Base-by-base conservation (phyloP, 37 sponge, comb jelly and placozoan genomes). In the Lycopodina hypogea region DNA sequence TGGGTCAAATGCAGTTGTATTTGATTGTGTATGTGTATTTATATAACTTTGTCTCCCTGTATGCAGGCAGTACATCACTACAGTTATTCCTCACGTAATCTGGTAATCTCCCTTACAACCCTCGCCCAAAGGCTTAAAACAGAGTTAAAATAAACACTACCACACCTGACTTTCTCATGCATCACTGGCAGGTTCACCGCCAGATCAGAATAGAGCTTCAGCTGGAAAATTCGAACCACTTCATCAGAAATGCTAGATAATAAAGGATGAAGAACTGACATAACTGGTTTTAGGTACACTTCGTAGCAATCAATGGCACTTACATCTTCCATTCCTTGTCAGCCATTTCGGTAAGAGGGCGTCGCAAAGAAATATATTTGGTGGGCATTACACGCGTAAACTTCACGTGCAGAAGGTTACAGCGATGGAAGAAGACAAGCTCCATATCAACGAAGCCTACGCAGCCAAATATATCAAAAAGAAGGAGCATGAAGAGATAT, bases 371-470 rank as follows among this genome's bases (percentile, higher is more conserved):
- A 52, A 15, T 11, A 18, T 11, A 52, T 52, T 52, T 22, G 61
- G 61, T 60, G 61, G 21, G 61, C 61, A 17, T 28, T 60, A 60
- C 24, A n/a, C n/a, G n/a, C n/a, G n/a, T n/a, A 45, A 45, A 12
- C 48, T 45, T 45, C 48, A 45, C 48, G 48, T 45, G 48, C 9
- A 9, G 4, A n/a, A n/a, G n/a, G n/a, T n/a, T n/a, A 34, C 3
- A 29, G 23, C 29, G 8, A 70, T 71, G 73, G 64, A 72, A 28
- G 82, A 82, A 32, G 84, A 83, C 11, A 68, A 23, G 8, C 75
- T 96, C n/a, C 87, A 81, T 3, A 90, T 96, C 59, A 92, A 96
- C 79, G 77, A 87, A 77, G 90, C 80, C 19, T 96, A 87, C 67
- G 96, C 96, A 1, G 56, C 51, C 8, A 78, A 77, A 29, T 96